A percentile compares a stretch with the other conserved stretches of the same genome.
phyloP scores from a whole-genome alignment of 1,140 invertebrate genomes.

The Atopsyche davidsoni region DNA sequence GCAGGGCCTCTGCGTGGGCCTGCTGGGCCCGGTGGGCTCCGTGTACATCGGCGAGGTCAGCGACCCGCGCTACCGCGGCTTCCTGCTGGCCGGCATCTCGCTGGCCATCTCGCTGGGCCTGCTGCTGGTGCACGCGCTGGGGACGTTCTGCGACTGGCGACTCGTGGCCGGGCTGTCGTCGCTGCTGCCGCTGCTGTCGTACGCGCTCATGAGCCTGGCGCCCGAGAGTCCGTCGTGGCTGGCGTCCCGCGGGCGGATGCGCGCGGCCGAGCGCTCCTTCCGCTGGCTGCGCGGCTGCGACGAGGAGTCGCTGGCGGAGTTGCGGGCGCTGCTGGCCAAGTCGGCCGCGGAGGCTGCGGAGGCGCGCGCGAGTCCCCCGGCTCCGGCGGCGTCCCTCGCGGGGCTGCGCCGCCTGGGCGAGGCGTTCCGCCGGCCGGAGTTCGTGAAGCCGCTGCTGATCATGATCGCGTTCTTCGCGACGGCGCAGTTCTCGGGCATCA shows the following conservation, averaged over 20 bases:
- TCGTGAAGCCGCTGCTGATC: slow-evolving; percentile 54
- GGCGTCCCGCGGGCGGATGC: slow-evolving; percentile 46
- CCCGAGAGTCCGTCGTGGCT: slow-evolving; percentile 72
- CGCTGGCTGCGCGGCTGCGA: slow-evolving; percentile 48
- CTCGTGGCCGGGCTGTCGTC: slow-evolving; percentile 50
- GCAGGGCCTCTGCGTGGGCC: slow-evolving; percentile 54
- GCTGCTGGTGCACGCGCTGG: slow-evolving; percentile 51
- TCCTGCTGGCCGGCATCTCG: slow-evolving; percentile 50
- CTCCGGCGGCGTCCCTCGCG: slow-evolving; percentile 13
- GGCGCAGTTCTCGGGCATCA: slow-evolving; percentile 58
- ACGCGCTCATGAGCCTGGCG: slow-evolving; percentile 45
- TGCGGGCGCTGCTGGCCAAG: slow-evolving; percentile 44
- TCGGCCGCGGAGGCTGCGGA: slow-evolving; percentile 34
- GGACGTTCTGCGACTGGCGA: slow-evolving; percentile 55
- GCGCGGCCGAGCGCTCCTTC: slow-evolving; percentile 48
- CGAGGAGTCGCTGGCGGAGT: slow-evolving; percentile 43
- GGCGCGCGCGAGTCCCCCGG: slow-evolving; percentile 32
- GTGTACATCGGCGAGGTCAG: slow-evolving; percentile 55
- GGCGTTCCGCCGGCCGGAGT: slow-evolving; percentile 41
- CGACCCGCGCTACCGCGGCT: slow-evolving; percentile 51
- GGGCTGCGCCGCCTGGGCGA: slow-evolving; percentile 32
- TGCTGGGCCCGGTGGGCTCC: slow-evolving; percentile 45
- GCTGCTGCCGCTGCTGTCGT: slow-evolving; percentile 45
- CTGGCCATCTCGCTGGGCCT: slow-evolving; percentile 52
- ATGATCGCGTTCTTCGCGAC: slow-evolving; percentile 55